A percentile compares a stretch with the other conserved stretches of the same genome.
Evolutionary conservation across 2,888 invertebrate species (phyloP).

Genomic region (Crepidodera aurea): DNA sequence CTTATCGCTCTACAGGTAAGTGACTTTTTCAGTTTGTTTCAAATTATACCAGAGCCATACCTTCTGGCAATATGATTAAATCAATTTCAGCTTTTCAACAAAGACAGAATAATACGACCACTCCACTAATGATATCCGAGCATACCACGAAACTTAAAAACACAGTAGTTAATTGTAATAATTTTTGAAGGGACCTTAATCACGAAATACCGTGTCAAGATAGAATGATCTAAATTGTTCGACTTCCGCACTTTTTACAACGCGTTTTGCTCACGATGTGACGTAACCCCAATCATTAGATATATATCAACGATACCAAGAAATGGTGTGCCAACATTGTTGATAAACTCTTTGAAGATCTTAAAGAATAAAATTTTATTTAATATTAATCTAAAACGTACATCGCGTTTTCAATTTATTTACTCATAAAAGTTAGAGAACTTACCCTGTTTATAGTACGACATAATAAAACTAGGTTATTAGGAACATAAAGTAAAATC

Average conservation of each 20-base stretch:
- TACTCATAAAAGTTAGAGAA: no score
- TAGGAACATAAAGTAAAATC: no score
- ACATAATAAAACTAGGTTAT: no score
- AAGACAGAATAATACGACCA: slow-evolving; percentile 16
- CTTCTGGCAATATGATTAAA: slow-evolving; percentile 16
- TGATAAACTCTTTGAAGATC: neutral
- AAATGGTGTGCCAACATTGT: slow-evolving; percentile 6
- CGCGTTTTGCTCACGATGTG: slow-evolving; percentile 15
- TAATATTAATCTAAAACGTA: no score
- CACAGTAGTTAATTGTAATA: slow-evolving; percentile 41
- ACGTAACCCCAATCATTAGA: slow-evolving; percentile 10
- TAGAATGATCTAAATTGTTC: slow-evolving; percentile 47
- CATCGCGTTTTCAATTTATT: no score
- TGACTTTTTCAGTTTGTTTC: neutral
- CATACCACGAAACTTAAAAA: slow-evolving; percentile 22
- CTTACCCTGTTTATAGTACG: no score
- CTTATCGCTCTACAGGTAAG: neutral
- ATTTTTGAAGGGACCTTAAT: slow-evolving; percentile 44
- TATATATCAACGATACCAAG: slow-evolving; percentile 4
- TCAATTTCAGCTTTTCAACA: slow-evolving; percentile 19
- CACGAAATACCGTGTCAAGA: slow-evolving; percentile 50
- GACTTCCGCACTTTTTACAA: slow-evolving; percentile 42
- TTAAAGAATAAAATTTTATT: no score
- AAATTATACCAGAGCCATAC: neutral
- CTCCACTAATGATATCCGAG: slow-evolving; percentile 15